These are phyloP conservation scores for Heliconius sara DNA, from an alignment of 2,888 invertebrate genomes.

Conservation along the genomic window DNA sequence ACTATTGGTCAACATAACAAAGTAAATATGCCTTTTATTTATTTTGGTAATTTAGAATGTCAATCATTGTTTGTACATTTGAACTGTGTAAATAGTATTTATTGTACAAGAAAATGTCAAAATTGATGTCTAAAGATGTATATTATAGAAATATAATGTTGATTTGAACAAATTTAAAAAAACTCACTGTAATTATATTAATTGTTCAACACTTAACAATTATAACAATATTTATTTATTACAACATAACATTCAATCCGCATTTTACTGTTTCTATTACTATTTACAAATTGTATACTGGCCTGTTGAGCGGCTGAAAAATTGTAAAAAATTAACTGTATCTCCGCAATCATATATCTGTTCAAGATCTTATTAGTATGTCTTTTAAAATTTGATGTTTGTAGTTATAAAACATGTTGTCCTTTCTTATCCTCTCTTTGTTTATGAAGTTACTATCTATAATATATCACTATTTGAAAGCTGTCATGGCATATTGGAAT, in stretches of 20 bases:
- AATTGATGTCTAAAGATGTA: not conserved
- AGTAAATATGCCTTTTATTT: constrained; percentile 74
- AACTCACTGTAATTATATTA: not conserved
- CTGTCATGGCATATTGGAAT: not conserved
- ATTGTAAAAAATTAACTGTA: not conserved
- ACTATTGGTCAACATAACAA: constrained; percentile 61
- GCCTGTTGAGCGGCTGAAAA: not conserved
- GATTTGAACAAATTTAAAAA: not conserved
- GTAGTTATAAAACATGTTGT: not conserved
- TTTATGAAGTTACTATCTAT: not conserved
- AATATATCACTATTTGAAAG: not conserved
- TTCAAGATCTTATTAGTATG: not conserved
- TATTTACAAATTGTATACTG: not conserved
- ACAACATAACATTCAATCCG: not conserved
- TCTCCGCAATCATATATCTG: not conserved
- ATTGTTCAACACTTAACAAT: not conserved
- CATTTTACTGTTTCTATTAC: not conserved
- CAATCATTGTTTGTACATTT: constrained; percentile 54
- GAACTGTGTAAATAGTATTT: constrained; percentile 36
- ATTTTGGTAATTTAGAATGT: constrained; percentile 62
- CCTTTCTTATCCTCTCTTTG: too few relatives aligned
- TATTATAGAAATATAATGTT: not conserved
- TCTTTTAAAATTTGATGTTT: not conserved
- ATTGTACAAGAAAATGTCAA: constrained; percentile 11
- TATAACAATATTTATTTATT: not conserved